phyloP scores from a whole-genome alignment of 2,888 invertebrate species.

The Parnassius apollo region DNA sequence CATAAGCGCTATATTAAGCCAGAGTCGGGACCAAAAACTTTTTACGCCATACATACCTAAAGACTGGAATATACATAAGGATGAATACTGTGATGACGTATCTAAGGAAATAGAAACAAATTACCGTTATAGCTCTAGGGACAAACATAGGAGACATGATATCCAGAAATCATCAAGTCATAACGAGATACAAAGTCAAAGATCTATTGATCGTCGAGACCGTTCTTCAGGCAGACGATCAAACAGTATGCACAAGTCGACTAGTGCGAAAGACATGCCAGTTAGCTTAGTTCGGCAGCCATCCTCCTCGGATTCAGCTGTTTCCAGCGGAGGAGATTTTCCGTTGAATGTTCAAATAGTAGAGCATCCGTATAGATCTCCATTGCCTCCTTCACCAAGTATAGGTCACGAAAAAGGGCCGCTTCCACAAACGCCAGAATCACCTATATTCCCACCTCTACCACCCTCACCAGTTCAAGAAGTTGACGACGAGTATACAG shows the following conservation, averaged over 20 bases:
- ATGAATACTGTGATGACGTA: conserved; percentile 79
- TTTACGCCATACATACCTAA: conserved; percentile 77
- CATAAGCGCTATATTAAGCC: conserved; percentile 85
- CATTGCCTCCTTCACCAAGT: conserved; percentile 66
- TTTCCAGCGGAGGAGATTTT: conserved; percentile 81
- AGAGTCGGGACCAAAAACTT: conserved; percentile 79
- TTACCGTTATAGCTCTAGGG: conserved; percentile 77
- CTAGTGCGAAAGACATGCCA: conserved; percentile 87
- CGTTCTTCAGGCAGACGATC: conserved; percentile 74
- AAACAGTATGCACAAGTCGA: conserved; percentile 87
- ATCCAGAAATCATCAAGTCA: conserved; percentile 83
- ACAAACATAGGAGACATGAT: conserved; percentile 78
- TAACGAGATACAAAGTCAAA: conserved; percentile 81
- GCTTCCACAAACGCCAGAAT: conserved; percentile 73
- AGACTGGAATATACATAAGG: conserved; percentile 82
- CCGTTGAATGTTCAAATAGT: conserved; percentile 84
- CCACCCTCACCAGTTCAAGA: conserved; percentile 93
- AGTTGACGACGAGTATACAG: conserved; percentile 87
- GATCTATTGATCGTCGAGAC: conserved; percentile 74
- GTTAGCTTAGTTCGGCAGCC: conserved; percentile 78
- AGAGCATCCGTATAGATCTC: conserved; percentile 78
- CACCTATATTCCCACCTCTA: conserved; percentile 85
- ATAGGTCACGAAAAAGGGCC: conserved; percentile 71
- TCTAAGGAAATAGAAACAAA: conserved; percentile 77
- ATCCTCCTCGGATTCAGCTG: conserved; percentile 76